phyloP scores from a whole-genome alignment of 2,888 invertebrate species.

The Candidula unifasciata region DNA sequence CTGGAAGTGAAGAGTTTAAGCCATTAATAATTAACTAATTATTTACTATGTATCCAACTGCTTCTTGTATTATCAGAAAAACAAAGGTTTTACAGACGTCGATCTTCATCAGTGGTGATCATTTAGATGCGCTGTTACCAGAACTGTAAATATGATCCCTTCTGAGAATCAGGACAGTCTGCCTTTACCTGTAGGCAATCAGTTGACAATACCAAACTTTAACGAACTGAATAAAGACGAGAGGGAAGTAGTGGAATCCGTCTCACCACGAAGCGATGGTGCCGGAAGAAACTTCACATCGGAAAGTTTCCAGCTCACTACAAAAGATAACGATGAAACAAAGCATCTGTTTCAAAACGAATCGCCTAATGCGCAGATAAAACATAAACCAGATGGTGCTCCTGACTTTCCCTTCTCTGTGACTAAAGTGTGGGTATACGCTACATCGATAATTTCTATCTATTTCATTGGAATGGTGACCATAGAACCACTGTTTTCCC shows the following conservation, averaged over 20 bases:
- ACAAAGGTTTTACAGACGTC: no score
- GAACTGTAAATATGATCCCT: neutral
- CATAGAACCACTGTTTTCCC: slow-evolving; percentile 2
- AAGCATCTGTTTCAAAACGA: neutral
- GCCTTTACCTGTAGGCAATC: neutral
- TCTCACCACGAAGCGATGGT: neutral
- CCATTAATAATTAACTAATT: no score
- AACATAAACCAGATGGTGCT: neutral
- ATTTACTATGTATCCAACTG: no score
- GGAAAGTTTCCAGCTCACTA: neutral
- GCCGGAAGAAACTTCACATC: neutral
- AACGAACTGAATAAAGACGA: neutral
- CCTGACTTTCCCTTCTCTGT: neutral
- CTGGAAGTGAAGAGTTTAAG: no score
- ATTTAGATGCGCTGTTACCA: no score
- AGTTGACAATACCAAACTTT: neutral
- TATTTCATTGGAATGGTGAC: slow-evolving; percentile 29
- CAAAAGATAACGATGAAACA: neutral
- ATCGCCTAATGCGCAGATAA: neutral
- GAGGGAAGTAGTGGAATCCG: neutral
- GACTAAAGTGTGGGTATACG: slow-evolving; percentile 7
- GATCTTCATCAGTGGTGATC: no score
- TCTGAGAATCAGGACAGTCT: neutral
- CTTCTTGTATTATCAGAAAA: no score
- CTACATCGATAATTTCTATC: neutral